Conservation (phyloP, 53 echinoderm and acorn worm genomes). For the Pentamera pediparva region DNA sequence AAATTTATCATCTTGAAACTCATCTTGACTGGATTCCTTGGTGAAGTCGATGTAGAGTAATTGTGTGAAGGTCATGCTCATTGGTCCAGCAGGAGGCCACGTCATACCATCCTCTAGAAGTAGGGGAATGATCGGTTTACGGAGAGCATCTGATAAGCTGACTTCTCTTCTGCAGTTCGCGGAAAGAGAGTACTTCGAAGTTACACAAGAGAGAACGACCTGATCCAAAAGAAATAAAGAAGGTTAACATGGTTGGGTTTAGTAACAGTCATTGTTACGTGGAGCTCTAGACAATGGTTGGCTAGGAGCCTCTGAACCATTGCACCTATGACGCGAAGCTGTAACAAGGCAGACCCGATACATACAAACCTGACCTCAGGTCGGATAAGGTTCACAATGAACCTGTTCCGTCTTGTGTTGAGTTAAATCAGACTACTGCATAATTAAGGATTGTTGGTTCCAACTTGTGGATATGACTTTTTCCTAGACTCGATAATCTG, state of each 20-base stretch:
- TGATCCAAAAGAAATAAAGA: slow-evolving; percentile 2
- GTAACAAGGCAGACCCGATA: no score
- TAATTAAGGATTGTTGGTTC: no score
- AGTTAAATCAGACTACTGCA: no score
- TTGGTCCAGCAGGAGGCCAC: slow-evolving; percentile 94
- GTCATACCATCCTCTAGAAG: slow-evolving; percentile 63
- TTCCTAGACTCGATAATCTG: no score
- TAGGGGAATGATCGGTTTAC: slow-evolving; percentile 83
- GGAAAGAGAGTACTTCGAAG: slow-evolving; percentile 86
- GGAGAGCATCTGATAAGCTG: slow-evolving; percentile 87
- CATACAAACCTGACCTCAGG: no score
- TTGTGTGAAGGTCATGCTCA: slow-evolving; percentile 93
- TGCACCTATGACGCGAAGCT: no score
- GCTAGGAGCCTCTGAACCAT: no score
- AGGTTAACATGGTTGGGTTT: neutral
- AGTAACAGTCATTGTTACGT: no score
- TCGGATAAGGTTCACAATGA: no score
- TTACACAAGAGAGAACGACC: slow-evolving; percentile 92
- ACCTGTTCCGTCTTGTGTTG: no score
- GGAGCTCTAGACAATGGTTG: no score
- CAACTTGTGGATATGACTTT: no score
- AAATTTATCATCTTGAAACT: slow-evolving; percentile 75
- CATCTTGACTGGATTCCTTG: slow-evolving; percentile 47
- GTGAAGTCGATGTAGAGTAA: slow-evolving; percentile 92
- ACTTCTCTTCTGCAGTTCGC: slow-evolving; percentile 95